Percentiles rank a stretch among this genome's conserved stretches.
phyloP scores from a whole-genome alignment of 1,140 invertebrate genomes.

The Pseudomyrmex concolor region DNA sequence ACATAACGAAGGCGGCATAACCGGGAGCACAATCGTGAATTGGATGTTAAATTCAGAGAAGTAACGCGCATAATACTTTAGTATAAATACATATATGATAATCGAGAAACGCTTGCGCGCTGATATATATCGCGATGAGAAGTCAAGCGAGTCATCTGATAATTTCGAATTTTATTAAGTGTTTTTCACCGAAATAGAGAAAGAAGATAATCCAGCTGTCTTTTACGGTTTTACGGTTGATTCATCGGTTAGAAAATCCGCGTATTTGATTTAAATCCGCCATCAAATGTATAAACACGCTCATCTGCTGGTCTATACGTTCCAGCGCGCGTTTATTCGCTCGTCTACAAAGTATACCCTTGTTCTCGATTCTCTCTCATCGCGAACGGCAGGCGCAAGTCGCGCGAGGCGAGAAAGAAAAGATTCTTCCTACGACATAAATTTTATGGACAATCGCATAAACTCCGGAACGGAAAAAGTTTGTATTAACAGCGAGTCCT shows the following conservation, averaged over 20 bases:
- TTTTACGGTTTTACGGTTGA: background rate
- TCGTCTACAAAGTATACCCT: slow-evolving; percentile 27
- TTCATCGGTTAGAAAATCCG: slow-evolving; percentile 23
- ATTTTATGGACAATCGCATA: background rate
- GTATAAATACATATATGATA: background rate
- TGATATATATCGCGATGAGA: background rate
- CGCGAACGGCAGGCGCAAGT: background rate
- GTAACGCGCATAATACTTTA: background rate
- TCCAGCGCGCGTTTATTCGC: slow-evolving; percentile 10
- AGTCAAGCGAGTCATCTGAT: background rate
- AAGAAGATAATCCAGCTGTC: background rate
- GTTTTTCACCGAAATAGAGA: too few species aligned
- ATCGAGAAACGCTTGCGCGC: background rate
- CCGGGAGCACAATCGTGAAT: background rate
- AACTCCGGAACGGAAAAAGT: background rate
- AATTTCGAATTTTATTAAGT: background rate
- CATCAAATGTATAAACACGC: slow-evolving; percentile 7
- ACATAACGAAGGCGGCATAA: slow-evolving; percentile 1
- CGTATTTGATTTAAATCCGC: slow-evolving; percentile 22
- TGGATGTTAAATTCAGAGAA: slow-evolving; percentile 1
- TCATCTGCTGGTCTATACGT: background rate
- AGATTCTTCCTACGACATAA: background rate
- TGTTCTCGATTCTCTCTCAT: slow-evolving; percentile 16
- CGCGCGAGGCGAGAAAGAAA: background rate
- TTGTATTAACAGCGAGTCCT: slow-evolving; percentile 26